Evolutionary conservation across 2,113 vertebrate genomes (phyloP).

Genomic region (Carollia perspicillata): DNA sequence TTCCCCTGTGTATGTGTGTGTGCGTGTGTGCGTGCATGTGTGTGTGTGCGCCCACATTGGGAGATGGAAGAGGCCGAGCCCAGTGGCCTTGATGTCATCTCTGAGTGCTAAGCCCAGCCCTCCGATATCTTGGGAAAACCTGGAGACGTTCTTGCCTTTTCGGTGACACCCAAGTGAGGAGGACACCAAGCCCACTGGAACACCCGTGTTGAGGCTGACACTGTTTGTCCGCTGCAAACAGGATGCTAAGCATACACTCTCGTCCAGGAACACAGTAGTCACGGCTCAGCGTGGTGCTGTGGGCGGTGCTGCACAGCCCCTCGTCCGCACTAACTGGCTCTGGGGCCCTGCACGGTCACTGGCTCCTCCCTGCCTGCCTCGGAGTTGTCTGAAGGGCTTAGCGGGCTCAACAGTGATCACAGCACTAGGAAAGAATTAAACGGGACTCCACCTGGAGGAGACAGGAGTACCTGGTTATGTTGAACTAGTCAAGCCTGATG

Average conservation of each 20-base stretch:
- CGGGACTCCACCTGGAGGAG: background rate
- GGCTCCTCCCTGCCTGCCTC: background rate
- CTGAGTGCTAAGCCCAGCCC: background rate
- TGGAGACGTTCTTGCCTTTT: background rate
- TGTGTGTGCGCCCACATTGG: background rate
- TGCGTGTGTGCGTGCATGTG: background rate
- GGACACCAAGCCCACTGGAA: background rate
- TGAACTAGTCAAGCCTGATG: background rate
- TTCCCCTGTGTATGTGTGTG: background rate
- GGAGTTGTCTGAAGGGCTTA: background rate
- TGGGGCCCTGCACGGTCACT: fast-evolving
- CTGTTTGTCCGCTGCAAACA: background rate
- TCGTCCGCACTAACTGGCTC: background rate
- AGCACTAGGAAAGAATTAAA: background rate
- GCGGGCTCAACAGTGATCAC: background rate
- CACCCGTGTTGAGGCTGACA: background rate
- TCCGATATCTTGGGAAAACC: conserved; percentile 5
- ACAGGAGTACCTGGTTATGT: background rate
- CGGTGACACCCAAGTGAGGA: background rate
- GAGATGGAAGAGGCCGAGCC: background rate
- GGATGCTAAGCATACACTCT: background rate
- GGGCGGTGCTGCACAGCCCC: background rate
- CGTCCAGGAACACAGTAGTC: background rate
- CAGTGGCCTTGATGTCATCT: fast-evolving
- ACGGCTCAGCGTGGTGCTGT: background rate